phyloP scores from a whole-genome alignment of 2,113 vertebrate genomes.

The Pipra filicauda region DNA sequence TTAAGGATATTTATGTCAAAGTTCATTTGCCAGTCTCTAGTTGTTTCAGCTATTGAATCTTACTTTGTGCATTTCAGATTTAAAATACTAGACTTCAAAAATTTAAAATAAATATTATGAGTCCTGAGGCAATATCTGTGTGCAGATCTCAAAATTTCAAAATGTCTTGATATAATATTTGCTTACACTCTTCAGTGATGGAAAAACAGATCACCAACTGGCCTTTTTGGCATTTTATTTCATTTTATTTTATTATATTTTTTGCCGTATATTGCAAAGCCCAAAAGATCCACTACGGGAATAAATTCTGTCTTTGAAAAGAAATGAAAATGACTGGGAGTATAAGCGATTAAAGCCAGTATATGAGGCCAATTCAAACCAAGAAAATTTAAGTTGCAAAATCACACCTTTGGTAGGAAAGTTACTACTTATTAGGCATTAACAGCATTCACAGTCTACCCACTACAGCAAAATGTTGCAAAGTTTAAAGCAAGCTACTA shows the following conservation, averaged over 20 bases:
- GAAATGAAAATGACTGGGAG: not conserved
- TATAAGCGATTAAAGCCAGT: not conserved
- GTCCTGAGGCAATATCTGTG: not conserved
- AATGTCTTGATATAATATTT: not conserved
- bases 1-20: not conserved
- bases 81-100: not conserved
- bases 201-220: not conserved
- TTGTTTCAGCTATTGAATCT: not conserved
- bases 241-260: not conserved
- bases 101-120: not conserved
- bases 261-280: not conserved
- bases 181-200: not conserved
- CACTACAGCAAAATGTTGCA: not conserved
- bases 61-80: not conserved
- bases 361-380: not conserved
- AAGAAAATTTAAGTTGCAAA: not conserved
- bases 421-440: not conserved
- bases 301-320: not conserved
- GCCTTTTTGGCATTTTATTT: not conserved
- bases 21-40: not conserved
- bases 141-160: not conserved
- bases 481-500: not conserved
- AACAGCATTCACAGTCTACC: not conserved
- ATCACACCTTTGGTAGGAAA: not conserved
- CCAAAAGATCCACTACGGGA: not conserved